Base-by-base conservation (phyloP, 2,888 invertebrate species). In the Tineola bisselliella region DNA sequence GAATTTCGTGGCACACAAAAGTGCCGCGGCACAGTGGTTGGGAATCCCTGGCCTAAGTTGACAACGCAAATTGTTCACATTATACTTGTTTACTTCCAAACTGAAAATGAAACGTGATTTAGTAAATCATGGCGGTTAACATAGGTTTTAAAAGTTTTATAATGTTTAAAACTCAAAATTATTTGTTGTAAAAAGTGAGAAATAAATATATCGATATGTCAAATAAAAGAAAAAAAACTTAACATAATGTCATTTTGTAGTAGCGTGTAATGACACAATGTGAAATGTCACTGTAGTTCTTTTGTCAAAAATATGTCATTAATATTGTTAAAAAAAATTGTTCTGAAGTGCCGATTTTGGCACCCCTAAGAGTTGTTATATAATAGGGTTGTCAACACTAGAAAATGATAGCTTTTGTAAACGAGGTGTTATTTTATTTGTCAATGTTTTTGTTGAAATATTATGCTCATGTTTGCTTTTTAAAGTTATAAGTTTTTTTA, bases 381-480 rank as follows among this genome's bases (percentile, higher is more conserved):
- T 84, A 84, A 84, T 84, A 78, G 82, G 72, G 75, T 71, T 83
- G 87, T 86, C 86, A 84, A 84, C 87, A 87, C 86, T 84, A 74
- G 68, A 73, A 75, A 68, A 64, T 69, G 74, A 74, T 74, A 70
- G 76, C 73, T 77, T 77, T 76, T 78, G 76, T 70, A 64, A 66
- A 69, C 65, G 64, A 72, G 25, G 25, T 25, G 3, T 25, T 25
- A 54, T 54, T 54, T 54, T 54, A 54, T 25, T 48, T 48, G n/a
- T 25, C 10, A 38, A 25, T 25, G 25, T 25, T 25, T n/a, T n/a
- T n/a, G n/a, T n/a, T n/a, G n/a, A n/a, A n/a, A n/a, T n/a, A n/a
- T n/a, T n/a, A n/a, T n/a, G n/a, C n/a, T n/a, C n/a, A n/a, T n/a
- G n/a, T n/a, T n/a, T n/a, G n/a, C n/a, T n/a, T n/a, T n/a, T n/a